Percentiles rank a stretch among this genome's conserved stretches.
Evolutionary conservation across 2,888 invertebrate species (phyloP).

Genomic region (Phorcus lineatus): DNA sequence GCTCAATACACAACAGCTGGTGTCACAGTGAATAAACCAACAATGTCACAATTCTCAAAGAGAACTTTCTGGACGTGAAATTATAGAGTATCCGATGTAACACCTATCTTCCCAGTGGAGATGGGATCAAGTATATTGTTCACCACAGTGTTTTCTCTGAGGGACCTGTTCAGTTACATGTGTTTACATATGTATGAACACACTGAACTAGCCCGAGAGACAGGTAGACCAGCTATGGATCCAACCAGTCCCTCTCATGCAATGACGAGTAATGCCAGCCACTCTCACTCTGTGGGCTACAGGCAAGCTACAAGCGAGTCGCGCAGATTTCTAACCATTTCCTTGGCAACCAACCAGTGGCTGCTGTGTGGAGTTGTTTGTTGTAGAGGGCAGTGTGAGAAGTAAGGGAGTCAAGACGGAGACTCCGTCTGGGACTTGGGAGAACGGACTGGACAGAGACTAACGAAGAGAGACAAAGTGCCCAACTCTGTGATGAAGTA

Average conservation of each 20-base stretch:
- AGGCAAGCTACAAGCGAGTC: no score
- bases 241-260: background rate
- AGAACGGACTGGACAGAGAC: no score
- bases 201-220: background rate
- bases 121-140: background rate
- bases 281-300: background rate
- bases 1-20: background rate
- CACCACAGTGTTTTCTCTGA: background rate
- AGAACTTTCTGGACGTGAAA: no score
- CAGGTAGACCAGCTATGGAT: background rate
- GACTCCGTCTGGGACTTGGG: no score
- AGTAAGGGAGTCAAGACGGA: no score
- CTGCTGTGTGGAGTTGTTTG: no score
- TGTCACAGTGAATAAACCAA: background rate
- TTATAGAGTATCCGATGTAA: no score
- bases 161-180: background rate
- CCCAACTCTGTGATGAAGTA: no score
- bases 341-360: conserved; percentile 7
- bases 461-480: no score
- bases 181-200: background rate
- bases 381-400: no score
- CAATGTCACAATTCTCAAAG: background rate
- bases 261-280: conserved; percentile 16
- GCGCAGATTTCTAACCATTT: background rate
- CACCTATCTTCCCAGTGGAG: no score